These are phyloP conservation scores for Kryptolebias ocellatus DNA, from an alignment of 2,797 vertebrate genomes.

Conservation along the genomic window DNA sequence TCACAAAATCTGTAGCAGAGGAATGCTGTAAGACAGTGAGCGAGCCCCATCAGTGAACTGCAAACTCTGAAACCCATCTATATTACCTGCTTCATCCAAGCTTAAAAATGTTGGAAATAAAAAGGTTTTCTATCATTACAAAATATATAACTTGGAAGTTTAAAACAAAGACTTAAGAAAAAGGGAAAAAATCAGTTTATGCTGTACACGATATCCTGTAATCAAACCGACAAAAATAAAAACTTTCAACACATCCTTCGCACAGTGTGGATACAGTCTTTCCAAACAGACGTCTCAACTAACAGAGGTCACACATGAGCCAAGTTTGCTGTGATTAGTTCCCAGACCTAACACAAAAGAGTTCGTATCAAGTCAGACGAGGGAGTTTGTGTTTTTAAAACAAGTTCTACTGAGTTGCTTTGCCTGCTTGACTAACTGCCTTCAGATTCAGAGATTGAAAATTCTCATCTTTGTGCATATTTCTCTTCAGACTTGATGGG, in stretches of 20 bases:
- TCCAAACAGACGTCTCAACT: neutral
- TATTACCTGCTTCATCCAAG: slow-evolving; percentile 11
- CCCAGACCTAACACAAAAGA: neutral
- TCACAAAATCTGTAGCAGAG: slow-evolving; percentile 42
- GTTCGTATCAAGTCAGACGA: neutral
- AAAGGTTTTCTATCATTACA: slow-evolving; percentile 20
- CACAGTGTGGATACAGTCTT: slow-evolving; percentile 23
- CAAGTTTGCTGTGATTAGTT: neutral
- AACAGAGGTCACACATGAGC: neutral
- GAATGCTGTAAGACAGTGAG: slow-evolving; percentile 48
- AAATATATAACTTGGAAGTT: slow-evolving; percentile 7
- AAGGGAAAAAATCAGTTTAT: slow-evolving; percentile 19
- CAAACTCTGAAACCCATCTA: slow-evolving; percentile 16
- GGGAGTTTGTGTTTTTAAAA: neutral
- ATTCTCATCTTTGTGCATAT: neutral
- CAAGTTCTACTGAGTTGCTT: slow-evolving; percentile 9
- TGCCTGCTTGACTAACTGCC: neutral
- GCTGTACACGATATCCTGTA: slow-evolving; percentile 64
- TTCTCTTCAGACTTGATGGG: slow-evolving; percentile 2
- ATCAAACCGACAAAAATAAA: slow-evolving; percentile 1
- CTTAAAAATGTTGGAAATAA: slow-evolving; percentile 23
- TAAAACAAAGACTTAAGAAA: slow-evolving; percentile 5
- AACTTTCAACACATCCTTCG: slow-evolving; percentile 25
- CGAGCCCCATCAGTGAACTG: slow-evolving; percentile 32
- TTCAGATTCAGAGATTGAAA: neutral